These are phyloP conservation scores for Leptopilina myrica DNA, from an alignment of 2,888 invertebrate genomes.

Conservation along the genomic window DNA sequence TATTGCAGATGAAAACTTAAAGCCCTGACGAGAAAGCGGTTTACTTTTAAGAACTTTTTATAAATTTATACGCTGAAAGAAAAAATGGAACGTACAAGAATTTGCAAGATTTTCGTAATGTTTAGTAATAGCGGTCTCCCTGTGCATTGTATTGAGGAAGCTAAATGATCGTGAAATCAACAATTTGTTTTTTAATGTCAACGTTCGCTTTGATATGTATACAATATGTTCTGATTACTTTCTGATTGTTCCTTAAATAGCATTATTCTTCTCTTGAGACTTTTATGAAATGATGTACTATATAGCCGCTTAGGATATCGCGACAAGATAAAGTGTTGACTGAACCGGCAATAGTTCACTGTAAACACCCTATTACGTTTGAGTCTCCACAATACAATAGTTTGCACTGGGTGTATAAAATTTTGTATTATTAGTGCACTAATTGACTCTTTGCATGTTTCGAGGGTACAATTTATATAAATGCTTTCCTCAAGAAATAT, in stretches of 20 bases:
- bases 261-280: conserved; percentile 45
- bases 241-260: conserved; percentile 34
- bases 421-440: conserved; percentile 23
- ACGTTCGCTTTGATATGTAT: background rate
- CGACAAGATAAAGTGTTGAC: conserved; percentile 39
- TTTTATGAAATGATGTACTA: conserved; percentile 57
- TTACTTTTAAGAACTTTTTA: too few relatives aligned
- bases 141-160: too few relatives aligned
- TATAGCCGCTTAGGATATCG: conserved; percentile 57
- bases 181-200: background rate
- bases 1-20: too few relatives aligned
- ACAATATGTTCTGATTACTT: conserved; percentile 26
- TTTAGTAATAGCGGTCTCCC: too few relatives aligned
- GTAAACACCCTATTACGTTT: conserved; percentile 30
- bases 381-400: background rate
- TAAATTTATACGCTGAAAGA: too few relatives aligned
- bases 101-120: too few relatives aligned
- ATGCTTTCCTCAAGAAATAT: conserved; percentile 8
- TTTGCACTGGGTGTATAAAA: conserved; percentile 5
- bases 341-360: conserved; percentile 34
- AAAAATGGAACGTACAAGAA: too few relatives aligned
- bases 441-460: conserved; percentile 30
- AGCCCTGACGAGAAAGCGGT: too few relatives aligned
- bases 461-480: background rate
- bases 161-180: too few relatives aligned